Percentiles rank a stretch among this genome's conserved stretches.
These are phyloP conservation scores for Carpatolechia fugitivella DNA, from an alignment of 2,888 invertebrate species.

Conservation along the genomic window DNA sequence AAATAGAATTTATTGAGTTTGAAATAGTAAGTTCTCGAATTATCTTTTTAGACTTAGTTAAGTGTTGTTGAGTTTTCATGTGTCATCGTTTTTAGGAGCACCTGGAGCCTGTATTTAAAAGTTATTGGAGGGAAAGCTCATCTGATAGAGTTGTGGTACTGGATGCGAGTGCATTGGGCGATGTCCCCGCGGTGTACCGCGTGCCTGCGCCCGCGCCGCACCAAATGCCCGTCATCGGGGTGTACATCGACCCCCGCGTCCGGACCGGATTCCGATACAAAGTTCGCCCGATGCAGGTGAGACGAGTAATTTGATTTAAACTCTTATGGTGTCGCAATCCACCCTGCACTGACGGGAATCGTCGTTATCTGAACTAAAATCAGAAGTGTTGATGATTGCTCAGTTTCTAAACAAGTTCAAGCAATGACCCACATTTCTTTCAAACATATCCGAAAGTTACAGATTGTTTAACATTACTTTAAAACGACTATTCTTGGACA, in stretches of 20 bases:
- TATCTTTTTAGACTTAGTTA: background rate
- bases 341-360: constrained; percentile 47
- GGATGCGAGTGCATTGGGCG: constrained; percentile 81
- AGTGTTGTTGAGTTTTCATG: background rate
- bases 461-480: constrained; percentile 2
- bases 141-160: constrained; percentile 63
- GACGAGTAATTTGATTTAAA: constrained; percentile 51
- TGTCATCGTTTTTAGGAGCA: constrained; percentile 48
- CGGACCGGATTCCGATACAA: constrained; percentile 87
- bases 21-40: constrained; percentile 13
- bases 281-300: constrained; percentile 82
- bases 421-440: constrained; percentile 69
- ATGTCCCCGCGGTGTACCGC: constrained; percentile 82
- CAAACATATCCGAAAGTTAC: background rate
- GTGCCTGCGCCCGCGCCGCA: constrained; percentile 80
- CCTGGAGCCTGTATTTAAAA: constrained; percentile 48
- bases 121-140: constrained; percentile 50
- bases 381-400: constrained; percentile 70
- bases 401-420: constrained; percentile 25
- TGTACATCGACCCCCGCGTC: constrained; percentile 85
- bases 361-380: constrained; percentile 32
- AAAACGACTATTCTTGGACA: constrained; percentile 48
- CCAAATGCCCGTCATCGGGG: constrained; percentile 85
- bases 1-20: constrained; percentile 26
- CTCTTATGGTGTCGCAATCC: constrained; percentile 35